Evolutionary conservation across 2,797 vertebrate species (phyloP).

Genomic region (Oophaga sylvatica): DNA sequence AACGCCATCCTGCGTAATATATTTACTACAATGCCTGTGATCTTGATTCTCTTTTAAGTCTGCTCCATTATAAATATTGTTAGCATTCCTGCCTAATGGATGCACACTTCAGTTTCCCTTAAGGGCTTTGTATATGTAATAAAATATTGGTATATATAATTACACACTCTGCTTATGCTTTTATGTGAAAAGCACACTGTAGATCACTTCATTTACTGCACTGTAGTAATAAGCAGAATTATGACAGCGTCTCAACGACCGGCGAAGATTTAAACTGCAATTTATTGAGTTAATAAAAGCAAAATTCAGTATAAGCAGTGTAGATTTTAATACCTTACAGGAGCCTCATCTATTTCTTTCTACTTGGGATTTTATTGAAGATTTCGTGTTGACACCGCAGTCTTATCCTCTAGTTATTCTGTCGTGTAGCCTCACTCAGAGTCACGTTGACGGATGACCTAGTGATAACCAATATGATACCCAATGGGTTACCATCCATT

Average conservation of each 20-base stretch:
- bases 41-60: constrained; percentile 34
- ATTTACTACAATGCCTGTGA: constrained; percentile 48
- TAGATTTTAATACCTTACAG: constrained; percentile 38
- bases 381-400: constrained; percentile 35
- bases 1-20: constrained; percentile 29
- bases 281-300: constrained; percentile 59
- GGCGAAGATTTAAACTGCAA: constrained; percentile 51
- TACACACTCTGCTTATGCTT: constrained; percentile 50
- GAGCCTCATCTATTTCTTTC: constrained; percentile 39
- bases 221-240: constrained; percentile 57
- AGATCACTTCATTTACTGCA: constrained; percentile 53
- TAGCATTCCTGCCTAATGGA: constrained; percentile 41
- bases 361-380: constrained; percentile 30
- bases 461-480: neutral
- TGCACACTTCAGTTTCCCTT: constrained; percentile 43
- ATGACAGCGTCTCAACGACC: constrained; percentile 48
- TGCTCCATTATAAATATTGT: constrained; percentile 49
- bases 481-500: neutral
- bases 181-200: constrained; percentile 42
- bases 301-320: constrained; percentile 42
- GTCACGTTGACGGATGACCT: neutral
- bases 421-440: neutral
- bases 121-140: constrained; percentile 55
- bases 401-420: neutral
- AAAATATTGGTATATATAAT: constrained; percentile 58